phyloP scores from a whole-genome alignment of 2,888 invertebrate genomes.

The Amaurobius ferox region DNA sequence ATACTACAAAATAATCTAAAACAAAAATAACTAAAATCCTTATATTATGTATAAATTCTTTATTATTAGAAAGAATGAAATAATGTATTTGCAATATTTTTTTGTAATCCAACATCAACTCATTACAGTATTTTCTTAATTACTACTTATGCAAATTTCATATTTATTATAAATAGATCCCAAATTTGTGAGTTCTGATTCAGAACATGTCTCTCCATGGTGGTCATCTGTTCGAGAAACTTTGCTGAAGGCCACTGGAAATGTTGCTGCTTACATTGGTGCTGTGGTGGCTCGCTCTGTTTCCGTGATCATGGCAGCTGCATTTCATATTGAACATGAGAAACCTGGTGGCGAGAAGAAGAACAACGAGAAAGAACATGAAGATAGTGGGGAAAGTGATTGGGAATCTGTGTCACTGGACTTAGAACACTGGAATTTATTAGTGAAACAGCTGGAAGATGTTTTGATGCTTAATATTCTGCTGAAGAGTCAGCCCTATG shows the following conservation, averaged over 20 bases:
- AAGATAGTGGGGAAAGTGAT: conserved; percentile 78
- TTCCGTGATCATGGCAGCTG: conserved; percentile 78
- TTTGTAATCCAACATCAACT: too few relatives aligned
- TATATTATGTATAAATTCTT: too few relatives aligned
- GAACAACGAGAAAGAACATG: conserved; percentile 77
- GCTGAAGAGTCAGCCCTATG: conserved; percentile 76
- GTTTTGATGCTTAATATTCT: conserved; percentile 87
- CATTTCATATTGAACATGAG: conserved; percentile 52
- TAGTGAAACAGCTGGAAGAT: conserved; percentile 93
- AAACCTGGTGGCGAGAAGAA: conserved; percentile 19
- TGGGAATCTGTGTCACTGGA: conserved; percentile 92
- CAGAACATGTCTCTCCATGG: conserved; percentile 86
- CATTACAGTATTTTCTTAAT: too few relatives aligned
- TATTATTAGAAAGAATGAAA: too few relatives aligned
- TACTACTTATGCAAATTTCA: too few relatives aligned
- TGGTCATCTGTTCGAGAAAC: conserved; percentile 88
- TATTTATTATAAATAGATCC: conserved; percentile 45
- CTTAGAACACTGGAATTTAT: conserved; percentile 89
- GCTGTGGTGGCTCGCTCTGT: conserved; percentile 90
- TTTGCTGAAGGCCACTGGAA: conserved; percentile 85
- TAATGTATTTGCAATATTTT: too few relatives aligned
- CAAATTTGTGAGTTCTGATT: conserved; percentile 80
- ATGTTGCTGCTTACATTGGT: conserved; percentile 87
- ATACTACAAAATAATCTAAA: too few relatives aligned
- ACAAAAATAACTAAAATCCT: too few relatives aligned